Percentiles rank a stretch among this genome's conserved stretches.
Conservation (phyloP, 30 jellyfish, hydroid and myxozoan species). For the Morbakka virulenta region DNA sequence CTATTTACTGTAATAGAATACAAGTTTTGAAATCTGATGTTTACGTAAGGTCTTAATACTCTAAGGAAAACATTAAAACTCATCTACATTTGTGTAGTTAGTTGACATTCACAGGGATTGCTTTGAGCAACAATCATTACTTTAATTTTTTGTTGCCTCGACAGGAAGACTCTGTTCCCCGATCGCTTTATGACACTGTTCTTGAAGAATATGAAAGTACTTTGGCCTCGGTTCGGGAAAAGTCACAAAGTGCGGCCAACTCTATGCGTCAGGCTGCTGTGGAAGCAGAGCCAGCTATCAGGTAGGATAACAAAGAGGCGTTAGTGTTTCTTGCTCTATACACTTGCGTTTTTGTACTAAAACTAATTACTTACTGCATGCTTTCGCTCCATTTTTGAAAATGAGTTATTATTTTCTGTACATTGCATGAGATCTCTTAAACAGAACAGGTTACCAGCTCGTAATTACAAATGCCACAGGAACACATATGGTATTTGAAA, state of each 20-base stretch:
- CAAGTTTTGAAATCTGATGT: no score
- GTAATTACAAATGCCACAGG: neutral
- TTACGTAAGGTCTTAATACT: no score
- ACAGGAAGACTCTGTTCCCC: constrained; percentile 68
- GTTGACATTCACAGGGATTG: no score
- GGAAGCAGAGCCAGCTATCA: constrained; percentile 64
- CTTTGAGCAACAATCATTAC: neutral
- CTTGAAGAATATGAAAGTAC: constrained; percentile 43
- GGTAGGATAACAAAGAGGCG: no score
- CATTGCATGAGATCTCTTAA: neutral
- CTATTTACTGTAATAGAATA: no score
- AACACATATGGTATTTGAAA: neutral
- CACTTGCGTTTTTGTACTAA: no score
- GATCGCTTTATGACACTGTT: constrained; percentile 25
- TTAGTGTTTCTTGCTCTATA: no score
- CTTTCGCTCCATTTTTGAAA: neutral
- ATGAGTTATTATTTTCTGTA: neutral
- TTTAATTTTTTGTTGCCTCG: neutral
- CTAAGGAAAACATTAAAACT: neutral
- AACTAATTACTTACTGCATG: no score
- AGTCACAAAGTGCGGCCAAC: constrained; percentile 50
- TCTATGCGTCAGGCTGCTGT: constrained; percentile 64
- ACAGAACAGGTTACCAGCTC: neutral
- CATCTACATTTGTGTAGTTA: neutral
- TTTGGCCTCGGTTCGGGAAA: constrained; percentile 55